Evolutionary conservation across 2,113 vertebrate species (phyloP).

Genomic region (Scortum barcoo): DNA sequence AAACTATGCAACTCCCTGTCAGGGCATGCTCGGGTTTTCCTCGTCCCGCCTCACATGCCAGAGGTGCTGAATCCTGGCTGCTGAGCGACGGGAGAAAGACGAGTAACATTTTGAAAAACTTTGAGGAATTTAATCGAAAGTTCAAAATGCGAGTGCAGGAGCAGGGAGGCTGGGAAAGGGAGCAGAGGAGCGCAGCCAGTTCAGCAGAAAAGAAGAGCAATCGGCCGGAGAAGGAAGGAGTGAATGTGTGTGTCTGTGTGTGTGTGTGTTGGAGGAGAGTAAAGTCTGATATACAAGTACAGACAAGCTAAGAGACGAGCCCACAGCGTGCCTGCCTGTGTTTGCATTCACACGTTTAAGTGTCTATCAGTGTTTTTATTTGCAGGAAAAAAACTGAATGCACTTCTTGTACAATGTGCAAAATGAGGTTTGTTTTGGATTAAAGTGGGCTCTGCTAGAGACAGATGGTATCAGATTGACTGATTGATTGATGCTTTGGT

Average conservation of each 20-base stretch:
- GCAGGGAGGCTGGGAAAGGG: slow-evolving; percentile 12
- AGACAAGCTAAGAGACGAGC: slow-evolving; percentile 46
- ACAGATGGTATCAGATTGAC: too few relatives aligned
- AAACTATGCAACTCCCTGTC: slow-evolving; percentile 61
- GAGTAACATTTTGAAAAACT: slow-evolving; percentile 24
- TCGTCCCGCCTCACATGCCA: slow-evolving; percentile 48
- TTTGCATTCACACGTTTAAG: neutral
- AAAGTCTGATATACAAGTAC: slow-evolving; percentile 51
- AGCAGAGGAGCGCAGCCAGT: neutral
- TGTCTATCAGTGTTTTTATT: neutral
- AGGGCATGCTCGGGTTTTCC: slow-evolving; percentile 50
- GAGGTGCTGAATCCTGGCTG: slow-evolving; percentile 46
- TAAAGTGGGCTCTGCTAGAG: too few relatives aligned
- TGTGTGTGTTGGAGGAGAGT: neutral
- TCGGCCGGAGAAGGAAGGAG: neutral
- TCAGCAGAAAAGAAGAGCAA: slow-evolving; percentile 30
- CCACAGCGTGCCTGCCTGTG: neutral
- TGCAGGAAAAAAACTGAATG: neutral
- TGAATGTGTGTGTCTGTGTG: neutral
- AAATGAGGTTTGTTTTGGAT: too few relatives aligned
- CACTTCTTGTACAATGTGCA: neutral
- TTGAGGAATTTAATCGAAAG: slow-evolving; percentile 66
- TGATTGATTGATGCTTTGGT: neutral
- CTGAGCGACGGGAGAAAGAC: slow-evolving; percentile 48
- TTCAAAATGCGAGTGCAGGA: slow-evolving; percentile 18